These are phyloP conservation scores for Mimumesa dahlbomi DNA, from an alignment of 2,888 invertebrate species.

Conservation along the genomic window DNA sequence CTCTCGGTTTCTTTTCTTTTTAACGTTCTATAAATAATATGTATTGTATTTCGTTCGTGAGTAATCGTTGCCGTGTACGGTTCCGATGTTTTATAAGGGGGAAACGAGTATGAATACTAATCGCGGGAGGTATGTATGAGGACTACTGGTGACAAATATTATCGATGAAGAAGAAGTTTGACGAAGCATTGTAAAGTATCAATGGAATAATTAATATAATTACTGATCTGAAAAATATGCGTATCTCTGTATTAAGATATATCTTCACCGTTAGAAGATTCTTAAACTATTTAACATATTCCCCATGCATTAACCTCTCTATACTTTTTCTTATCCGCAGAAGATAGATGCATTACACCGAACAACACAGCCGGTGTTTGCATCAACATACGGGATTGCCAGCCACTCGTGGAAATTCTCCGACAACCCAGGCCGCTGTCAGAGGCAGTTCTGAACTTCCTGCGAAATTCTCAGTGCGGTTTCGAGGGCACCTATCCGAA, in stretches of 20 bases:
- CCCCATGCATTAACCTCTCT: background rate
- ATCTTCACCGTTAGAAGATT: no score
- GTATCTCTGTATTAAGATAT: no score
- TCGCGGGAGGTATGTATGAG: no score
- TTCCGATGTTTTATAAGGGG: background rate
- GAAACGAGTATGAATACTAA: background rate
- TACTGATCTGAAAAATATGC: no score
- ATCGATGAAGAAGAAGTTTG: no score
- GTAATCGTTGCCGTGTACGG: background rate
- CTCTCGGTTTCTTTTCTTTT: no score
- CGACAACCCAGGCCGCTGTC: conserved; percentile 66
- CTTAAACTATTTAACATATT: no score
- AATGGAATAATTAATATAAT: no score
- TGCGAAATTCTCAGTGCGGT: conserved; percentile 80
- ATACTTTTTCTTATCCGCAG: conserved; percentile 29
- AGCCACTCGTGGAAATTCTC: conserved; percentile 70
- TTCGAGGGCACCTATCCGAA: conserved; percentile 78
- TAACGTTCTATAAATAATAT: no score
- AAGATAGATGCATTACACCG: conserved; percentile 72
- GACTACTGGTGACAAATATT: no score
- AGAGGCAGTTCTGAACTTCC: conserved; percentile 61
- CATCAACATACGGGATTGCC: conserved; percentile 77
- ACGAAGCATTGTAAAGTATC: no score
- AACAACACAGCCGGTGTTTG: conserved; percentile 73
- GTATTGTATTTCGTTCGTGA: background rate